Base-by-base conservation (phyloP, 2,888 invertebrate species). In the Nomada fabriciana region DNA sequence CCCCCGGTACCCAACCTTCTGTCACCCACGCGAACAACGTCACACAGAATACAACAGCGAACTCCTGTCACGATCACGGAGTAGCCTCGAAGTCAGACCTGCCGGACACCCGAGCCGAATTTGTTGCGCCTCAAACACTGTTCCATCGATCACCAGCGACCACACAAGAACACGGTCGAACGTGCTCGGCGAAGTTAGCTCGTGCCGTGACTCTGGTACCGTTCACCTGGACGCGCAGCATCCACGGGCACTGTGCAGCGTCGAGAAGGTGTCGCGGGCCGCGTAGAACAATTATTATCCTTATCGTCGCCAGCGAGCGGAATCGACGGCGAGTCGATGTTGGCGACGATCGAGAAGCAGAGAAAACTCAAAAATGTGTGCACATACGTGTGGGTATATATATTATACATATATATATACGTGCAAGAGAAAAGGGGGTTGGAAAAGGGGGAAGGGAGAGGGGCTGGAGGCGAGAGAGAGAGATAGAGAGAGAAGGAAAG, bases 241-340 rank as follows among this genome's bases (percentile, higher is more conserved):
- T 81, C 69, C 59, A 67, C 78, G 74, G 74, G 60, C 69, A 10
- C 25, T 18, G 47, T 65, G 63, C 23, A 42, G 15, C 64, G 57
- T 42, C 47, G 36, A 0, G 67, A 68, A 57, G 53, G 57, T 64
- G 52, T 42, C 57, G 67, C 52, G 64, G 42, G 70, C 25, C 15
- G 47, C 11, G 0, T 10, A 0, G 70, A 23, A 63, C 65, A 13
- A 86, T 86, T 75, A 52, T 72, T 80, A 13, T 60, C 76, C 71
- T 82, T 75, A 73, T 84, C 86, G 86, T 83, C 86, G 83, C 36
- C 36, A 3, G 29, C 29, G 29, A 29, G 68, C 75, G 80, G 29
- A 43, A 63, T n/a, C 25, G 55, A 70, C 42, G 71, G 36, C 36
- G 61, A 29, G 50, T 70, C 57, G 64, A 64, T 75, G 52, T 74